Evolutionary conservation across 2,113 vertebrate genomes (phyloP).

Genomic region (Pterocles gutturalis): DNA sequence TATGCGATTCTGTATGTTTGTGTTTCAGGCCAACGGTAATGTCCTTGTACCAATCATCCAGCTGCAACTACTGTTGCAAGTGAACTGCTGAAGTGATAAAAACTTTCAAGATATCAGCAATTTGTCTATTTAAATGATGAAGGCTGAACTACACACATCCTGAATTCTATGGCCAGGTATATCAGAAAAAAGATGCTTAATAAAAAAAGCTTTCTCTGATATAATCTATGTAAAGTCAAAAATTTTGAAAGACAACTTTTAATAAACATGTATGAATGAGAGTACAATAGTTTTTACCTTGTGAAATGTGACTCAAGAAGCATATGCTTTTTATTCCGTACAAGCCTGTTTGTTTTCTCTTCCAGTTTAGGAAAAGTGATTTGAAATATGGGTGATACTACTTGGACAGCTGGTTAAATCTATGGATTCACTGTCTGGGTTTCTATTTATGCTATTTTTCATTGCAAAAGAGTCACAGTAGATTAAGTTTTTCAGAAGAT

Average conservation of each 20-base stretch:
- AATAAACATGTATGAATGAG: background rate
- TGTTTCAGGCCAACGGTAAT: background rate
- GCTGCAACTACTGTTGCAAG: background rate
- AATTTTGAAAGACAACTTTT: background rate
- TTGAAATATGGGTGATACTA: background rate
- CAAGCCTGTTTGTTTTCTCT: background rate
- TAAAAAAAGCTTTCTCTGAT: background rate
- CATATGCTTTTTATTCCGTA: background rate
- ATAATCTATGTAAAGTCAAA: background rate
- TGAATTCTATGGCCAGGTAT: background rate
- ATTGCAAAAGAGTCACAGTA: background rate
- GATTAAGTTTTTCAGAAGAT: background rate
- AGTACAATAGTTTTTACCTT: background rate
- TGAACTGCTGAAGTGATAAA: background rate
- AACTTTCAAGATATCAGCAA: background rate
- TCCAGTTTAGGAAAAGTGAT: background rate
- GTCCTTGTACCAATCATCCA: background rate
- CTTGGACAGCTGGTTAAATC: accelerated
- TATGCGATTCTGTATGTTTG: background rate
- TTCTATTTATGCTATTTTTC: background rate
- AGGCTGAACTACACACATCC: background rate
- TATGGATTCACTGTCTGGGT: background rate
- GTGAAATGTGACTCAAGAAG: background rate
- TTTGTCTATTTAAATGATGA: background rate
- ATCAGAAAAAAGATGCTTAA: background rate